phyloP scores from a whole-genome alignment of 2,113 vertebrate species.

The Plotosus lineatus region DNA sequence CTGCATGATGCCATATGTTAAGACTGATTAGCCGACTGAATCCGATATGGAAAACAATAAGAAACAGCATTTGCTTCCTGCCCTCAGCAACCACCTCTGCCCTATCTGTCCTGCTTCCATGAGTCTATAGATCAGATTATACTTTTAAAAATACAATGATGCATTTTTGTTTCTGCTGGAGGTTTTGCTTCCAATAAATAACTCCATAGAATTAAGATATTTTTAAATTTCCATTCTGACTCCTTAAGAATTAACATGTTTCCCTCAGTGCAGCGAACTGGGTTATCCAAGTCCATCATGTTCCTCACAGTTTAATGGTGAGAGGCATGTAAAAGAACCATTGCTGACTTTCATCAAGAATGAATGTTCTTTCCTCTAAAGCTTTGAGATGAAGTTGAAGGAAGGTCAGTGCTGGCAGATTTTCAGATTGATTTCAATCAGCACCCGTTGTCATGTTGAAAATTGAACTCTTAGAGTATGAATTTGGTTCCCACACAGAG shows the following conservation, averaged over 20 bases:
- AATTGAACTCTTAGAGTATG: constrained; percentile 27
- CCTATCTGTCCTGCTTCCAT: not conserved
- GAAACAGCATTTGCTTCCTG: not conserved
- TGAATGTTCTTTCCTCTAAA: constrained; percentile 36
- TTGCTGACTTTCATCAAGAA: too few species aligned
- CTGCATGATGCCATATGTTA: not conserved
- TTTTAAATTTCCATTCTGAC: constrained; percentile 7
- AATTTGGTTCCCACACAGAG: constrained; percentile 23
- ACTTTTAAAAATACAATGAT: not conserved
- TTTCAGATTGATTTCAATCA: constrained; percentile 57
- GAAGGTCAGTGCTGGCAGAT: constrained; percentile 46
- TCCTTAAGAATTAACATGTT: constrained; percentile 26
- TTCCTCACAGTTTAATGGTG: too few species aligned
- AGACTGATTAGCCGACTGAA: not conserved
- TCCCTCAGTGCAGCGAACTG: too few species aligned
- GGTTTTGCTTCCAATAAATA: constrained; percentile 16
- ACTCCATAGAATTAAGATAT: constrained; percentile 14
- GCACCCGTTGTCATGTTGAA: constrained; percentile 45
- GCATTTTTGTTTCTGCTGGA: not conserved
- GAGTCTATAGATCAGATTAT: not conserved
- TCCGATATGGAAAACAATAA: not conserved
- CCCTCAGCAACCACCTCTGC: not conserved
- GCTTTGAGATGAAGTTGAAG: constrained; percentile 36
- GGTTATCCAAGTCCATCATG: too few species aligned
- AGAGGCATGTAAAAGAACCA: too few species aligned